phyloP scores from a whole-genome alignment of 2,113 vertebrate species.

The Leiothrix lutea region DNA sequence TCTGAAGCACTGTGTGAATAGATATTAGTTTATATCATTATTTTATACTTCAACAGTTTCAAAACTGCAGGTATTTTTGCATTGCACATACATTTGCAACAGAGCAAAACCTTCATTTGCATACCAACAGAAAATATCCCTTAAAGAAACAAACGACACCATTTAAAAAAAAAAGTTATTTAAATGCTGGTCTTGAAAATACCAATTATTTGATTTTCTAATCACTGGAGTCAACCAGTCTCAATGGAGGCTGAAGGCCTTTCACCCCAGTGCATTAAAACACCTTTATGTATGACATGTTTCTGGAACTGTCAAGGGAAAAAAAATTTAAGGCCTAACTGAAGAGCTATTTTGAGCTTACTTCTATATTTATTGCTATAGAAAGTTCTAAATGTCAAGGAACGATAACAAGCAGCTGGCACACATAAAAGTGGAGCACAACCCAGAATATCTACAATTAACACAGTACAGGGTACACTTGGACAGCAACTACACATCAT shows the following conservation, averaged over 20 bases:
- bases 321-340: neutral
- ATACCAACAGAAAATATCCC: neutral
- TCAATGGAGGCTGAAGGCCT: neutral
- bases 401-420: neutral
- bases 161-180: neutral
- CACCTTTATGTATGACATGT: neutral
- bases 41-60: neutral
- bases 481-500: neutral
- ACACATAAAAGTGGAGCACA: slow-evolving; percentile 16
- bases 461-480: neutral
- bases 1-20: neutral
- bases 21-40: neutral
- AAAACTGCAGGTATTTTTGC: neutral
- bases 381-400: slow-evolving; percentile 8
- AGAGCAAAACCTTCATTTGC: neutral
- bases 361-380: slow-evolving; percentile 22
- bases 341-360: neutral
- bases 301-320: neutral
- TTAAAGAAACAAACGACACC: neutral
- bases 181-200: neutral
- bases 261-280: neutral
- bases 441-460: slow-evolving; percentile 5
- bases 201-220: neutral
- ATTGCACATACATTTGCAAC: neutral
- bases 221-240: neutral